phyloP scores from a whole-genome alignment of 37 sponge, comb jelly and placozoan species.

The Halisarca cf. caerulea region DNA sequence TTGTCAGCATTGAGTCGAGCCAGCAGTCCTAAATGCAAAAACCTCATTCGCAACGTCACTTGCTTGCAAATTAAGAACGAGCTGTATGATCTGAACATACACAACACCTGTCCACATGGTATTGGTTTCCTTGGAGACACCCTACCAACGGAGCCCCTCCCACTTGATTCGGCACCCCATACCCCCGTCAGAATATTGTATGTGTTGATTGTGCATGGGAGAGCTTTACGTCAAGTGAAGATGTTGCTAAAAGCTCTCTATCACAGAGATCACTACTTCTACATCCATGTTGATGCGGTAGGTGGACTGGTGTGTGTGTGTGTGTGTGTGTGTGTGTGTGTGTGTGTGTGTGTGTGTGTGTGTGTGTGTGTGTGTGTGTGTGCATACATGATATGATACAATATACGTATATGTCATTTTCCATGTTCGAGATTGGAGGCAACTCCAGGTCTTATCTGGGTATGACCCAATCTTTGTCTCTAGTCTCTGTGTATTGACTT shows the following conservation, averaged over 20 bases:
- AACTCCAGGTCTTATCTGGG: too few species aligned
- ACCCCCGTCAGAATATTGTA: slow-evolving; percentile 65
- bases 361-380: too few species aligned
- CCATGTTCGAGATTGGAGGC: too few species aligned
- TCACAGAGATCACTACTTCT: slow-evolving; percentile 86
- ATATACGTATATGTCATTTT: too few species aligned
- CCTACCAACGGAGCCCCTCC: background rate
- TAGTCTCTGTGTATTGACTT: too few species aligned
- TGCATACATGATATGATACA: too few species aligned
- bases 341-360: background rate
- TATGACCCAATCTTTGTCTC: too few species aligned
- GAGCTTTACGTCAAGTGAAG: slow-evolving; percentile 81
- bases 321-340: background rate
- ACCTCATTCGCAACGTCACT: slow-evolving; percentile 59
- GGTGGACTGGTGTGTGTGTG: slow-evolving; percentile 8
- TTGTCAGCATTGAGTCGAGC: slow-evolving; percentile 78
- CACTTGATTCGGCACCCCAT: slow-evolving; percentile 5
- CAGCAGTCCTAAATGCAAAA: slow-evolving; percentile 60
- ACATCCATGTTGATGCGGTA: slow-evolving; percentile 87
- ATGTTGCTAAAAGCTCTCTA: slow-evolving; percentile 89
- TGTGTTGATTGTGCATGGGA: slow-evolving; percentile 81
- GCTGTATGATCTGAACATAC: slow-evolving; percentile 59
- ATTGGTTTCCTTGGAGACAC: slow-evolving; percentile 28
- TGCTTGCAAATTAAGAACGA: slow-evolving; percentile 49
- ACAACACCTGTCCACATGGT: slow-evolving; percentile 65